Percentiles rank a stretch among this genome's conserved stretches.
Conservation (phyloP, 1,140 invertebrate species). For the Eupeodes corollae region DNA sequence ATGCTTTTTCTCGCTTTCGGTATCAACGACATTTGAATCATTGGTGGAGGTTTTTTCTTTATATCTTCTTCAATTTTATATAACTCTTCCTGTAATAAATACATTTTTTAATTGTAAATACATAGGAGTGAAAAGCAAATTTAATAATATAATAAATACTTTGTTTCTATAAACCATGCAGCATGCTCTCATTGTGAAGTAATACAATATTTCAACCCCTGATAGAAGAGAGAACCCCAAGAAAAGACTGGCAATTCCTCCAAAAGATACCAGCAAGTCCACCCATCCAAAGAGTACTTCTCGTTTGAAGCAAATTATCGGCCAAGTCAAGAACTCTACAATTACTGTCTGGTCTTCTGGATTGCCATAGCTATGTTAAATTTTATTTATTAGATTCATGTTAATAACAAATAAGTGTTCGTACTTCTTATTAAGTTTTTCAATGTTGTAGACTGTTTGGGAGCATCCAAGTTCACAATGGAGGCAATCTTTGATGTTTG, state of each 20-base stretch:
- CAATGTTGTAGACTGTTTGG: constrained; percentile 60
- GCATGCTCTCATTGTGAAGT: constrained; percentile 54
- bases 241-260: constrained; percentile 58
- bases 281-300: constrained; percentile 68
- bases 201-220: constrained; percentile 60
- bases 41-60: constrained; percentile 21
- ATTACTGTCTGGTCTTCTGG: constrained; percentile 20
- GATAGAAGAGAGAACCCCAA: constrained; percentile 61
- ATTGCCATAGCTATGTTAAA: constrained; percentile 14
- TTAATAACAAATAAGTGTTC: constrained; percentile 6
- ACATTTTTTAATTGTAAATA: not conserved
- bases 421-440: constrained; percentile 52
- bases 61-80: constrained; percentile 31
- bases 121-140: not conserved
- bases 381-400: not conserved
- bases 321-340: constrained; percentile 55
- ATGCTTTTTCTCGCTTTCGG: constrained; percentile 6
- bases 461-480: constrained; percentile 56
- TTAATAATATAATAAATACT: constrained; percentile 9
- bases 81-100: constrained; percentile 22
- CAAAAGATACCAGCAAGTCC: constrained; percentile 52
- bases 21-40: constrained; percentile 22
- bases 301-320: constrained; percentile 58
- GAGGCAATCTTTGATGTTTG: constrained; percentile 45
- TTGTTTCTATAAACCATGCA: constrained; percentile 45